Evolutionary conservation across 2,113 vertebrate genomes (phyloP), one percentile per base, ranked within the genome.

Genomic region (Arothron firmamentum): DNA sequence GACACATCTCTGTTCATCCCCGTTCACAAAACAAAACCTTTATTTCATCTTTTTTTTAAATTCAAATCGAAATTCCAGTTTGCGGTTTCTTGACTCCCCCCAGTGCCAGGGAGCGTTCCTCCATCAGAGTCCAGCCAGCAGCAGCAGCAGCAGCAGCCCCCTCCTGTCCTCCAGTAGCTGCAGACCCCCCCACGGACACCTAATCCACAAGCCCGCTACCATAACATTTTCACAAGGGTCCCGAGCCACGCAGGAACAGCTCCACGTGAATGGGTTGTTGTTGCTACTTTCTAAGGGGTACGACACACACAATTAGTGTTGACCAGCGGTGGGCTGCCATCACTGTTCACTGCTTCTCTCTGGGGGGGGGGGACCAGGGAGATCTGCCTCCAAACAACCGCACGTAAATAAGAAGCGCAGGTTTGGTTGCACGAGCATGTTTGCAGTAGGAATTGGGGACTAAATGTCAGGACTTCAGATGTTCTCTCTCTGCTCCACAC

Each of bases 201-300:
- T 80, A 86, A 91, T 85, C 85, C 82, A 68, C 74, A 75, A 54
- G 73, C 64, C 58, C 38, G 62, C 87, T 88, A 85, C 76, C 83
- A 87, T 85, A 88, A 90, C 85, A 89, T 90, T 91, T 89, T 90
- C 83, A 85, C 77, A 88, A 80, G 84, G 83, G 79, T 75, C 78
- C 56, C 74, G 77, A 72, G 68, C 84, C 25, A 59, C 72, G 47
- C 65, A 82, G 84, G 83, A 88, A 83, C 85, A 84, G 75, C 78
- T 77, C 78, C 67, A 79, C 65, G 81, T 75, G 77, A 87, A 85
- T 81, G 57, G 78, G 82, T 85, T 77, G 85, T 28, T 28, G 88
- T 82, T 74, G 75, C 78, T 75, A 59, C 82, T 87, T 84, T 86
- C 89, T 85, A 82, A 88, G 77, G 78, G 65, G 64, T 68, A 77